Percentiles rank a stretch among this genome's conserved stretches.
Evolutionary conservation across 2,888 invertebrate species (phyloP).

Genomic region (Torymus aiolomorphi): DNA sequence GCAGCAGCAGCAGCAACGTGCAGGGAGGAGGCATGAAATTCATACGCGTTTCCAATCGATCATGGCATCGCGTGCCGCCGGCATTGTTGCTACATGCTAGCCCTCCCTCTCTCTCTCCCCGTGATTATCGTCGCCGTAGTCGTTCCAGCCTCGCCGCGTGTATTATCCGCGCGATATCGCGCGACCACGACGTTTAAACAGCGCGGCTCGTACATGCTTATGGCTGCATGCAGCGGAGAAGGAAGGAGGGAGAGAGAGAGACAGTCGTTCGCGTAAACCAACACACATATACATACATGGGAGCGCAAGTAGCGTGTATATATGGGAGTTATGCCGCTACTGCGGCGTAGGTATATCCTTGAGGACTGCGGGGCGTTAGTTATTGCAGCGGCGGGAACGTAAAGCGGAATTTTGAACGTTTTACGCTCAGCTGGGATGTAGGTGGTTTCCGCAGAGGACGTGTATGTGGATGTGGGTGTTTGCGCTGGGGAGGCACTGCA

Average conservation of each 20-base stretch:
- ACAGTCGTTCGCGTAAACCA: slow-evolving; percentile 44
- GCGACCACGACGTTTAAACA: slow-evolving; percentile 47
- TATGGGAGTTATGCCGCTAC: background rate
- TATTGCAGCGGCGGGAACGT: background rate
- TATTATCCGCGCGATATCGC: slow-evolving; percentile 42
- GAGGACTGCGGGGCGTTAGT: slow-evolving; percentile 14
- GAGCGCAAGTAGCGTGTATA: background rate
- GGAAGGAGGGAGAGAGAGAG: background rate
- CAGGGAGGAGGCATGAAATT: slow-evolving; percentile 34
- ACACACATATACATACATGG: background rate
- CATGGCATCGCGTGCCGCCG: slow-evolving; percentile 35
- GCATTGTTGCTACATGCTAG: slow-evolving; percentile 45
- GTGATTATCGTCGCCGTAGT: background rate
- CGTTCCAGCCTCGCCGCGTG: background rate
- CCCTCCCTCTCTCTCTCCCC: background rate
- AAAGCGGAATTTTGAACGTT: slow-evolving; percentile 32
- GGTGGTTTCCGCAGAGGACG: background rate
- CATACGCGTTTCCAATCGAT: slow-evolving; percentile 47
- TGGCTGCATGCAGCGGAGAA: background rate
- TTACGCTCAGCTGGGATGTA: background rate
- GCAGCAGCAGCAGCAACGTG: background rate
- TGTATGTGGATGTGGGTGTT: too few relatives aligned
- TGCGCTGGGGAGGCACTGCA: too few relatives aligned
- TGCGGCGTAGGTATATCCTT: slow-evolving; percentile 9
- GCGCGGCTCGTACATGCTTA: background rate